Percentiles rank a stretch among this genome's conserved stretches.
phyloP scores from a whole-genome alignment of 2,888 invertebrate genomes.

The Sinelater perroti region DNA sequence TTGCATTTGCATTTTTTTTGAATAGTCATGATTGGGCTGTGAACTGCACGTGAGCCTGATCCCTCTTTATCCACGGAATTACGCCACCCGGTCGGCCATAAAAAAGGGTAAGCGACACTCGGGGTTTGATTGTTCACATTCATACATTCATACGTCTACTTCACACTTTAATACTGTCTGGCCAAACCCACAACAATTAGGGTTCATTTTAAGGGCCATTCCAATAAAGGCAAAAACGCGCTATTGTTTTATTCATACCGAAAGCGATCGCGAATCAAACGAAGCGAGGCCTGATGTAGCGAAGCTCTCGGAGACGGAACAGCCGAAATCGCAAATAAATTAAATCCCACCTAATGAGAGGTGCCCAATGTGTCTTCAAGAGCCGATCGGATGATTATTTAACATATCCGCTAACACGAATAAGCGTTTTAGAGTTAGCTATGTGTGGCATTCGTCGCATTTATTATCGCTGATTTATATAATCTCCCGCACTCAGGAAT shows the following conservation, averaged over 20 bases:
- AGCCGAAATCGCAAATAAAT: slow-evolving; percentile 18
- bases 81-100: slow-evolving; percentile 25
- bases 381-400: slow-evolving; percentile 31
- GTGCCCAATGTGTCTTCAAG: slow-evolving; percentile 18
- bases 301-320: not conserved
- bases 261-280: slow-evolving; percentile 13
- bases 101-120: slow-evolving; percentile 40
- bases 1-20: slow-evolving; percentile 12
- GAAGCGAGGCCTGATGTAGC: too few relatives aligned
- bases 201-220: slow-evolving; percentile 35
- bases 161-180: slow-evolving; percentile 45
- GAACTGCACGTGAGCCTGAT: slow-evolving; percentile 24
- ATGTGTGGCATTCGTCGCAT: slow-evolving; percentile 21
- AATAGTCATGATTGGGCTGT: slow-evolving; percentile 18
- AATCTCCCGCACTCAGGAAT: slow-evolving; percentile 27
- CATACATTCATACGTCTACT: slow-evolving; percentile 44
- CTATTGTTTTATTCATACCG: slow-evolving; percentile 27
- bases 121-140: slow-evolving; percentile 44
- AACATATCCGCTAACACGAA: slow-evolving; percentile 38
- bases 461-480: slow-evolving; percentile 26
- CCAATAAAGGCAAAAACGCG: slow-evolving; percentile 31
- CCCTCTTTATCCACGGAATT: slow-evolving; percentile 22
- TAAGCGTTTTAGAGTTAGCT: slow-evolving; percentile 17
- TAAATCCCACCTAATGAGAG: slow-evolving; percentile 15
- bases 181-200: slow-evolving; percentile 35